Conservation (phyloP, 1,140 invertebrate species). For the Ladona fulva region DNA sequence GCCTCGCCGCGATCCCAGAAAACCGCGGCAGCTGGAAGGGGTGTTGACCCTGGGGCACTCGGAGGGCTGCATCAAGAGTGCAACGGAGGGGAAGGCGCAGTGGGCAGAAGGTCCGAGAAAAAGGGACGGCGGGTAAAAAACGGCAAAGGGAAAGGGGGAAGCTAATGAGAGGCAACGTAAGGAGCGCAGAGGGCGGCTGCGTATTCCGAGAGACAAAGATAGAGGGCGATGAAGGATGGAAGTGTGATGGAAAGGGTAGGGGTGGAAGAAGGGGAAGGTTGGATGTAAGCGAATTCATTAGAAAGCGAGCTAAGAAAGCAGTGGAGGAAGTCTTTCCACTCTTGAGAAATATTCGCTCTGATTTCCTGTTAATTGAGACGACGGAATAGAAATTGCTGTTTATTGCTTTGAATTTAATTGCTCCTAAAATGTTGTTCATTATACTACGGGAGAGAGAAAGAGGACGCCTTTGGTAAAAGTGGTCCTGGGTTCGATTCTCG, state of each 20-base stretch:
- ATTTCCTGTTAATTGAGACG: too few relatives aligned
- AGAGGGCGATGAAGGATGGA: neutral
- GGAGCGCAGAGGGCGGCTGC: neutral
- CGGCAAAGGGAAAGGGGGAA: neutral
- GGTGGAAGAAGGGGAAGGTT: neutral
- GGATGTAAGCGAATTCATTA: too few relatives aligned
- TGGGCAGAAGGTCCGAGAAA: neutral
- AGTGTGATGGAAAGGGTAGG: neutral
- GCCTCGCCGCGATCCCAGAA: too few relatives aligned
- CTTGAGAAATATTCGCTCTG: too few relatives aligned
- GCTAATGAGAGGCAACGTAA: neutral
- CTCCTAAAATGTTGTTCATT: too few relatives aligned
- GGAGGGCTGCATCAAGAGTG: neutral
- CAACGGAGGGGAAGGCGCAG: neutral
- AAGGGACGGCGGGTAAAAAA: neutral
- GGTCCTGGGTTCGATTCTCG: too few relatives aligned
- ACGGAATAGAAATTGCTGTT: too few relatives aligned
- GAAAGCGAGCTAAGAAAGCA: too few relatives aligned
- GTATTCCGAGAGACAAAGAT: neutral
- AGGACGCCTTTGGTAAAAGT: too few relatives aligned
- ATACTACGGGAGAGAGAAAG: too few relatives aligned
- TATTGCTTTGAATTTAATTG: too few relatives aligned
- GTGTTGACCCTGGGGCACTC: neutral
- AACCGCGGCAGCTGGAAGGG: neutral
- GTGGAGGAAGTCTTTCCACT: too few relatives aligned